These are phyloP conservation scores for Sarcophaga carnaria DNA, from an alignment of 2,888 invertebrate species.

Conservation along the genomic window DNA sequence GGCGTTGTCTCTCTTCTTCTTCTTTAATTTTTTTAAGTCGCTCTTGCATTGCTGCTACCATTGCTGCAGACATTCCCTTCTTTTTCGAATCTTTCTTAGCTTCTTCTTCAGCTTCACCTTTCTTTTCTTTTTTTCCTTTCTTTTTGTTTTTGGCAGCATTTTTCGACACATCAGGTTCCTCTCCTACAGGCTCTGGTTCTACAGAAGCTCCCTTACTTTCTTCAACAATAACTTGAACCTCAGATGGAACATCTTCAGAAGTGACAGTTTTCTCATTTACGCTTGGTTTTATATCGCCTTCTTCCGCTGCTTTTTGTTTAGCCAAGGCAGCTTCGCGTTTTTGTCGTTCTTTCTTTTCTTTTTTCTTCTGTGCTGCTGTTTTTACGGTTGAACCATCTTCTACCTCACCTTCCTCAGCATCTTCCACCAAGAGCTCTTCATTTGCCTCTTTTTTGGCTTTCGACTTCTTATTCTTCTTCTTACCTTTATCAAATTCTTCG, in stretches of 20 bases:
- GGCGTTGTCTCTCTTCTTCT: constrained; percentile 89
- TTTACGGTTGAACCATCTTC: constrained; percentile 86
- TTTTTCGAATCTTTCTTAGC: constrained; percentile 83
- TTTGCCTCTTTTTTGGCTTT: constrained; percentile 66
- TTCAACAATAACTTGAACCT: constrained; percentile 73
- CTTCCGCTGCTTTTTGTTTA: constrained; percentile 80
- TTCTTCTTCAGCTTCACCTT: constrained; percentile 82
- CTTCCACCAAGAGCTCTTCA: constrained; percentile 72
- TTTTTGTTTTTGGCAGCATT: constrained; percentile 77
- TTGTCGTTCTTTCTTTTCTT: constrained; percentile 92
- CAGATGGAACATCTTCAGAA: constrained; percentile 72
- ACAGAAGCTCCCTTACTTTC: constrained; percentile 63
- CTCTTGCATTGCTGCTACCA: constrained; percentile 96
- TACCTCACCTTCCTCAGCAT: constrained; percentile 79
- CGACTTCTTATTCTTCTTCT: constrained; percentile 76
- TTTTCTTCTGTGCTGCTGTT: constrained; percentile 93
- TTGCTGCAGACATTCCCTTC: constrained; percentile 91
- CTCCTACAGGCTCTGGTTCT: constrained; percentile 76
- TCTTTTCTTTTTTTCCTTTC: constrained; percentile 81
- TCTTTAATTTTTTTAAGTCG: constrained; percentile 93
- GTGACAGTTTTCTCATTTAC: constrained; percentile 77
- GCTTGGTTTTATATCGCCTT: constrained; percentile 73
- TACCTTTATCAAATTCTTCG: constrained; percentile 77
- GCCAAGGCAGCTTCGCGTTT: constrained; percentile 86
- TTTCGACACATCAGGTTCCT: constrained; percentile 65